Percentiles rank a stretch among this genome's conserved stretches.
phyloP scores from a whole-genome alignment of 2,888 invertebrate genomes.

The Calliopum simillimum region DNA sequence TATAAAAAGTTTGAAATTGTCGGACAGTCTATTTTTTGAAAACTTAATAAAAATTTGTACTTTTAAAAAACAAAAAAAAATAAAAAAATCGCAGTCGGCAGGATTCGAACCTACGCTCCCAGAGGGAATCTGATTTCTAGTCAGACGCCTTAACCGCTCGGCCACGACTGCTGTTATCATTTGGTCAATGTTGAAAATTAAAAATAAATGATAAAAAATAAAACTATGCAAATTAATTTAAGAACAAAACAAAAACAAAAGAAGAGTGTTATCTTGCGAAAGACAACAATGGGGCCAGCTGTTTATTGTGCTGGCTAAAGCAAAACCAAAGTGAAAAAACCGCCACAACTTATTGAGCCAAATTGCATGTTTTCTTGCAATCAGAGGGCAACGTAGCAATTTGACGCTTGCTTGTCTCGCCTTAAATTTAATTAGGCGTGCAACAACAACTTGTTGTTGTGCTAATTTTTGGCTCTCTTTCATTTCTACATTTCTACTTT shows the following conservation, averaged over 20 bases:
- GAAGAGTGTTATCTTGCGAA: neutral
- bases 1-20: too few relatives aligned
- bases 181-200: neutral
- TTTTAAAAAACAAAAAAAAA: slow-evolving; percentile 8
- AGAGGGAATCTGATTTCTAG: slow-evolving; percentile 68
- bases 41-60: too few relatives aligned
- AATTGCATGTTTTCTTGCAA: neutral
- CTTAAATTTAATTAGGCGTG: slow-evolving; percentile 1
- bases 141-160: slow-evolving; percentile 69
- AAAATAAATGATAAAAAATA: neutral
- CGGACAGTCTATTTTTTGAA: too few relatives aligned
- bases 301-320: neutral
- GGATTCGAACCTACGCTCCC: slow-evolving; percentile 68
- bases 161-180: slow-evolving; percentile 65
- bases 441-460: slow-evolving; percentile 14
- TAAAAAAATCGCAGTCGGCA: slow-evolving; percentile 62
- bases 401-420: slow-evolving; percentile 8
- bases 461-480: neutral
- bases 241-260: neutral
- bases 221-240: neutral
- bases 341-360: too few relatives aligned
- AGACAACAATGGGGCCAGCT: neutral
- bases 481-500: neutral
- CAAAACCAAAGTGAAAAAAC: neutral
- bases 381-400: neutral